Conservation (phyloP, 2,888 invertebrate species). For the Ormyrus rosae region DNA sequence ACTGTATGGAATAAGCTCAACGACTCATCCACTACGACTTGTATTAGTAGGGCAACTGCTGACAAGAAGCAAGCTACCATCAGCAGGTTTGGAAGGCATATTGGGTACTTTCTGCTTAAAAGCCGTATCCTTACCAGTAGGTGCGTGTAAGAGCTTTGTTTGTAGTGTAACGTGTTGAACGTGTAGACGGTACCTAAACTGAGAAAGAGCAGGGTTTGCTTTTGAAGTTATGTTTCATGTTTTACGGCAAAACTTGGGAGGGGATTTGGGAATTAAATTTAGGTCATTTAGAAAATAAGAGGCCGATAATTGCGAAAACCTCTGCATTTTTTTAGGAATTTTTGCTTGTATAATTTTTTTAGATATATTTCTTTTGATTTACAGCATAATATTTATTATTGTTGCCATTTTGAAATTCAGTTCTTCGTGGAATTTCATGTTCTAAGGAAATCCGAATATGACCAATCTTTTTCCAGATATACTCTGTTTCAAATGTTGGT, state of each 20-base stretch:
- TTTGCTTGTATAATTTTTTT: too few species aligned
- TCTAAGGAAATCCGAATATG: neutral
- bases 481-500: too few species aligned
- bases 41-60: neutral
- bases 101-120: slow-evolving; percentile 68
- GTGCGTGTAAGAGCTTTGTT: slow-evolving; percentile 21
- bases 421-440: neutral
- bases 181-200: too few species aligned
- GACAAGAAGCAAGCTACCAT: slow-evolving; percentile 20
- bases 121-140: slow-evolving; percentile 53
- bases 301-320: too few species aligned
- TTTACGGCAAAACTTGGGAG: too few species aligned
- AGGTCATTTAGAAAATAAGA: too few species aligned
- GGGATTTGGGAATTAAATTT: too few species aligned
- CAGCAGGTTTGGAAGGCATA: slow-evolving; percentile 51
- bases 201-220: too few species aligned
- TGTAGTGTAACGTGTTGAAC: neutral
- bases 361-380: too few species aligned
- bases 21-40: slow-evolving; percentile 41
- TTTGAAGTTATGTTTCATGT: too few species aligned
- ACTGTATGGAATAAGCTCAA: slow-evolving; percentile 70
- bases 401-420: neutral
- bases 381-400: too few species aligned
- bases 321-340: too few species aligned
- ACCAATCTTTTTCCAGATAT: neutral